phyloP scores from a whole-genome alignment of 2,888 invertebrate genomes.

The Sinohyriopsis cumingii region DNA sequence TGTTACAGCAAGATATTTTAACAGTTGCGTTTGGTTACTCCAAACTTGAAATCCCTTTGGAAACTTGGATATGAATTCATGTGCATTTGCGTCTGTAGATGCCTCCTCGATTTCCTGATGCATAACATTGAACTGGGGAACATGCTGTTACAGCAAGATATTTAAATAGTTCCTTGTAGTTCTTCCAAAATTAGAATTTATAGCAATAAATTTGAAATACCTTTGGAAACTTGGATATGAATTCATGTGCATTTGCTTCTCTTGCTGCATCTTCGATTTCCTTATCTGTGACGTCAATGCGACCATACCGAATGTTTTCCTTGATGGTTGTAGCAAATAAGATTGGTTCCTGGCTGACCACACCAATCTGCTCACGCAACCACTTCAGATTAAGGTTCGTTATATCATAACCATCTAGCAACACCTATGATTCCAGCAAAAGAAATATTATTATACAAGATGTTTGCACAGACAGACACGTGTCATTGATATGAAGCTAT shows the following conservation, averaged over 20 bases:
- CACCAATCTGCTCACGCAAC: no score
- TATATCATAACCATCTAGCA: no score
- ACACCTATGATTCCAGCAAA: no score
- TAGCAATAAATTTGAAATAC: constrained; percentile 30
- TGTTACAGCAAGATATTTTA: no score
- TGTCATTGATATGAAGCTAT: no score
- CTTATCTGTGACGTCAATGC: constrained; percentile 59
- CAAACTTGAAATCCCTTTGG: constrained; percentile 57
- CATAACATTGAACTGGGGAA: constrained; percentile 25
- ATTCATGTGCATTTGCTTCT: constrained; percentile 72
- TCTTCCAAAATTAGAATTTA: no score
- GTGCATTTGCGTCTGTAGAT: constrained; percentile 59
- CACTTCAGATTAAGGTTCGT: no score
- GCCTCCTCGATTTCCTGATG: constrained; percentile 64
- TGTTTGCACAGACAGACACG: no score
- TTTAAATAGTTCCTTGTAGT: no score
- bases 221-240: constrained; percentile 69
- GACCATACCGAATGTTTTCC: constrained; percentile 75
- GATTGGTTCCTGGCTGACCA: constrained; percentile 72
- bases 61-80: constrained; percentile 68
- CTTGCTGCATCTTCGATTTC: constrained; percentile 67
- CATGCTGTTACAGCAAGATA: no score
- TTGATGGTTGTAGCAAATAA: constrained; percentile 76
- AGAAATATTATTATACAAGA: no score
- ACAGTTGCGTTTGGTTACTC: no score